Conservation (phyloP, 2,797 vertebrate species). For the Semaprochilodus insignis region DNA sequence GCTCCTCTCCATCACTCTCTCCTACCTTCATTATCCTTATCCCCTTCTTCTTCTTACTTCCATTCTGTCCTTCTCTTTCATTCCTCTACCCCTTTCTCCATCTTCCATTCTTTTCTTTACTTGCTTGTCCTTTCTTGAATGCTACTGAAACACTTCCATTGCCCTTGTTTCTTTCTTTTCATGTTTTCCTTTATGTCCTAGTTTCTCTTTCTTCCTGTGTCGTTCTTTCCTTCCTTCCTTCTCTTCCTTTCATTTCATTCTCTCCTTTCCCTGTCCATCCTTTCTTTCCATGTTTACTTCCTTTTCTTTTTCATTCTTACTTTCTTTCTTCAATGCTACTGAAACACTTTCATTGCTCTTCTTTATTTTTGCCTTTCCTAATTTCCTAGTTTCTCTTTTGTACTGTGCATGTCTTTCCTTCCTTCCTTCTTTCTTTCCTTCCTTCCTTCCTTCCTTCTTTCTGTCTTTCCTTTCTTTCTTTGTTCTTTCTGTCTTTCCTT, state of each 20-base stretch:
- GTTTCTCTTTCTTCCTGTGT: neutral
- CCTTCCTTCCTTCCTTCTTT: too few relatives aligned
- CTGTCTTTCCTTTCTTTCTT: too few relatives aligned
- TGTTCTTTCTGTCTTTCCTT: too few relatives aligned
- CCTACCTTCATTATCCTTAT: neutral
- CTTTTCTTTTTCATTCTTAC: too few relatives aligned
- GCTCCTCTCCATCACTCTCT: conserved; percentile 8
- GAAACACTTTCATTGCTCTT: neutral
- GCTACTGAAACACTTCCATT: too few relatives aligned
- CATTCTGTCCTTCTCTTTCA: neutral
- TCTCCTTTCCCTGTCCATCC: neutral
- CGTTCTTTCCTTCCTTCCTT: neutral
- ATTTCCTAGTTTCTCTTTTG: neutral
- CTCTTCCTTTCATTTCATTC: neutral
- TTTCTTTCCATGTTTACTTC: neutral
- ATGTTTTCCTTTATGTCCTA: neutral
- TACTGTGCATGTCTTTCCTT: neutral
- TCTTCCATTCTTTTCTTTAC: neutral
- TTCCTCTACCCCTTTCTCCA: neutral
- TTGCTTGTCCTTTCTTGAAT: neutral
- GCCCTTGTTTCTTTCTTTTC: neutral
- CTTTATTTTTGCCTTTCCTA: neutral
- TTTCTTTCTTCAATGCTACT: neutral
- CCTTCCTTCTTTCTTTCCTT: too few relatives aligned
- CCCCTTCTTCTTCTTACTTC: neutral